A percentile compares a stretch with the other conserved stretches of the same genome.
Evolutionary conservation across 2,113 vertebrate genomes (phyloP).

Genomic region (Tautogolabrus adspersus): DNA sequence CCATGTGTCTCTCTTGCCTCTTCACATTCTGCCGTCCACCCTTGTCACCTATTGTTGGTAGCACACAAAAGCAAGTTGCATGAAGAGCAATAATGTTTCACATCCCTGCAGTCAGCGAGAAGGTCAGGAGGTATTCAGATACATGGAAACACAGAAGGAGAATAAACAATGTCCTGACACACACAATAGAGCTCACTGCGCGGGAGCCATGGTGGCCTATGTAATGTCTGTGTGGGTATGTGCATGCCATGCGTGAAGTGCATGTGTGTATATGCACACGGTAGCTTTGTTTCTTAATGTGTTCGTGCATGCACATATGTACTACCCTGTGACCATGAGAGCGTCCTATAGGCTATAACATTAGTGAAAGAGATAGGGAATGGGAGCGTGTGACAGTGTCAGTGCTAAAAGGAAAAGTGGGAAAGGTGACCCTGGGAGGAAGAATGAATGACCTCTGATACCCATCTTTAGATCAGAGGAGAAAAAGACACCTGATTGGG

Average conservation of each 20-base stretch:
- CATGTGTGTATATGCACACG: slow-evolving; percentile 30
- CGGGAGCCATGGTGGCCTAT: slow-evolving; percentile 27
- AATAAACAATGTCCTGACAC: slow-evolving; percentile 67
- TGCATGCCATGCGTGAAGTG: slow-evolving; percentile 25
- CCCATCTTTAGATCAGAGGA: slow-evolving; percentile 88
- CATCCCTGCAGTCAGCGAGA: slow-evolving; percentile 66
- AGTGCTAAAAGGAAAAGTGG: slow-evolving; percentile 75
- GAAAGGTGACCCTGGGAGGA: slow-evolving; percentile 90
- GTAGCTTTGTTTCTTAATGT: slow-evolving; percentile 64
- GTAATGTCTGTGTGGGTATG: slow-evolving; percentile 17
- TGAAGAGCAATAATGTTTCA: slow-evolving; percentile 67
- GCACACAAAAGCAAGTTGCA: slow-evolving; percentile 72
- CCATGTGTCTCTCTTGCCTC: slow-evolving; percentile 5
- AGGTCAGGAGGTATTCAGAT: slow-evolving; percentile 74
- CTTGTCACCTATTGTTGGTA: slow-evolving; percentile 53
- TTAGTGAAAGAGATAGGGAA: slow-evolving; percentile 73
- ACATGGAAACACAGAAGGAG: slow-evolving; percentile 61
- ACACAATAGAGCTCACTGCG: slow-evolving; percentile 61
- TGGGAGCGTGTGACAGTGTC: slow-evolving; percentile 76
- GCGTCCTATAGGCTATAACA: slow-evolving; percentile 65
- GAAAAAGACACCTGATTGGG: slow-evolving; percentile 84
- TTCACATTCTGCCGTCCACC: slow-evolving; percentile 27
- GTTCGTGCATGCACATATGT: slow-evolving; percentile 52
- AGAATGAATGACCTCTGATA: slow-evolving; percentile 93
- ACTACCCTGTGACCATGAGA: slow-evolving; percentile 60